Evolutionary conservation across 2,113 vertebrate genomes (phyloP).

Genomic region (Promerops cafer): DNA sequence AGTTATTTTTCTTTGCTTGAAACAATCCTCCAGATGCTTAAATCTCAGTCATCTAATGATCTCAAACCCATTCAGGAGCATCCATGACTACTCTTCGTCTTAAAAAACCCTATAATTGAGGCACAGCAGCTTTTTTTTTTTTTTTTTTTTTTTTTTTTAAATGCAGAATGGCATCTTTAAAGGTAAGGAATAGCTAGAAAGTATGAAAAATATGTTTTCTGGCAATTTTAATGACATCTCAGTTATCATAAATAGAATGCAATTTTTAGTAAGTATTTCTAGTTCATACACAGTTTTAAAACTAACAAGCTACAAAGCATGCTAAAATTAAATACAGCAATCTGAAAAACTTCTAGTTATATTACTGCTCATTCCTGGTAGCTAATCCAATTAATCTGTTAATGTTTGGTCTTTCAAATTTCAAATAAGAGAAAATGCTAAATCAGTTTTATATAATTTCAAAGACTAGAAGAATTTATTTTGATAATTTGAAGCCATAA

Average conservation of each 20-base stretch:
- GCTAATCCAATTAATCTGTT: not conserved
- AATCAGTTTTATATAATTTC: conserved; percentile 15
- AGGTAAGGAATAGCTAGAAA: not conserved
- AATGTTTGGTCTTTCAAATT: not conserved
- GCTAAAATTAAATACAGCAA: conserved; percentile 9
- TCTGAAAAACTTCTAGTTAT: not conserved
- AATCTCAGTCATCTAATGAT: conserved; percentile 34
- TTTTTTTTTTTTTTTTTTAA: not conserved
- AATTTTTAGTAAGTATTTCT: conserved; percentile 18
- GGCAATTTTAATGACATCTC: not conserved
- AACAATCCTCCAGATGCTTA: not conserved
- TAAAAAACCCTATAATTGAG: not conserved
- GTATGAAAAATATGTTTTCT: not conserved
- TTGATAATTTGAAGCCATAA: not conserved
- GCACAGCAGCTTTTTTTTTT: not conserved
- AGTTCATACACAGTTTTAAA: not conserved
- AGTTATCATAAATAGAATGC: not conserved
- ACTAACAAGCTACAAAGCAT: not conserved
- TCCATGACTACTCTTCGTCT: not conserved
- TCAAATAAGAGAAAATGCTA: conserved; percentile 7
- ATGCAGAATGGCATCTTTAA: not conserved
- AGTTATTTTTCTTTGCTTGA: conserved; percentile 11
- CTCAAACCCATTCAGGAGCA: not conserved
- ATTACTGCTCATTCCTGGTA: not conserved
- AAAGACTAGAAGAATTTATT: not conserved